phyloP scores from a whole-genome alignment of 2,797 vertebrate species.

The Neopelma chrysocephalum region DNA sequence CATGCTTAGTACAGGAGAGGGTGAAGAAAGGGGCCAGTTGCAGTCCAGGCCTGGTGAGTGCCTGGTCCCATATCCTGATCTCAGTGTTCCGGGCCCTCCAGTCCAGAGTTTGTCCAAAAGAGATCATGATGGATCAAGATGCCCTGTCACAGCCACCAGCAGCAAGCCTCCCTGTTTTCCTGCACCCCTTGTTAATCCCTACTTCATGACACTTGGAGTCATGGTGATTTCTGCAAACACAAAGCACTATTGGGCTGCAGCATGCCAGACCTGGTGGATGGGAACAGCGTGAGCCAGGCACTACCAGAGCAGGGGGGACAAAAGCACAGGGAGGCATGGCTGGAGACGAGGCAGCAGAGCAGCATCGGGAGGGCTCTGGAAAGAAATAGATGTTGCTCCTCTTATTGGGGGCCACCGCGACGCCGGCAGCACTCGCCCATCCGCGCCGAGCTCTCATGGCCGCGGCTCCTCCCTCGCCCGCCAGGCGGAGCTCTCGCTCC shows the following conservation, averaged over 20 bases:
- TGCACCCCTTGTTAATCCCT: too few relatives aligned
- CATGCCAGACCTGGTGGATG: fast-evolving
- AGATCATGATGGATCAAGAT: fast-evolving
- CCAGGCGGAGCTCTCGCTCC: background rate
- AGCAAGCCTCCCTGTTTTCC: fast-evolving
- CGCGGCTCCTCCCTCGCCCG: background rate
- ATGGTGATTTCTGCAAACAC: background rate
- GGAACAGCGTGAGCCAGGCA: background rate
- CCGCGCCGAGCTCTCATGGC: fast-evolving
- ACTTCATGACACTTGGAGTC: fast-evolving
- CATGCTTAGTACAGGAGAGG: background rate
- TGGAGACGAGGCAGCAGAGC: background rate
- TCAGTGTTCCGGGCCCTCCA: background rate
- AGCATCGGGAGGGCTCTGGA: fast-evolving
- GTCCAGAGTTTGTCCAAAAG: background rate
- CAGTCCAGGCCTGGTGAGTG: background rate
- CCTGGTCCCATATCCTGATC: background rate
- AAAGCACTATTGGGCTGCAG: background rate
- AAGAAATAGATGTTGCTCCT: fast-evolving
- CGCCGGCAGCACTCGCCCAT: fast-evolving
- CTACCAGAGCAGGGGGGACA: too few relatives aligned
- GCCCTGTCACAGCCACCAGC: background rate
- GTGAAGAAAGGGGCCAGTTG: background rate
- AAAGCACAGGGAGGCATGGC: background rate
- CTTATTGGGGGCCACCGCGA: fast-evolving